Percentiles rank a stretch among this genome's conserved stretches.
Conservation (phyloP, 1,140 invertebrate genomes). For the Camponotus vicinus region DNA sequence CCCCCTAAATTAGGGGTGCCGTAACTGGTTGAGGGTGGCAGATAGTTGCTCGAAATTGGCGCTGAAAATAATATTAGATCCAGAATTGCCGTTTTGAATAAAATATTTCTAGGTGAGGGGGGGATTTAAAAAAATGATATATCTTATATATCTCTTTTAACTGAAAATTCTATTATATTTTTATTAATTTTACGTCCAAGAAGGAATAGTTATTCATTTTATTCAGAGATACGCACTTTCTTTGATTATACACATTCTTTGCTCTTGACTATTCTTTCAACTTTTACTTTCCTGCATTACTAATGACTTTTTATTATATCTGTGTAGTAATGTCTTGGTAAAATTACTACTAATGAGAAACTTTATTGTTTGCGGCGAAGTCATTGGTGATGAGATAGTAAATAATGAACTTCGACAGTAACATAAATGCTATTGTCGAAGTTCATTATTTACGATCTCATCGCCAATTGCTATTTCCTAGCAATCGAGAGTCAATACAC, state of each 20-base stretch:
- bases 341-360: slow-evolving; percentile 12
- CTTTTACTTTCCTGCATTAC: background rate
- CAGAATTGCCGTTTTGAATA: background rate
- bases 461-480: background rate
- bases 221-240: background rate
- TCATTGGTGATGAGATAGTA: slow-evolving; percentile 22
- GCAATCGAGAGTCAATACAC: slow-evolving; percentile 11
- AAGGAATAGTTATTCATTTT: background rate
- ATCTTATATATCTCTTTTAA: background rate
- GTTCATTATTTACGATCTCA: too few relatives aligned
- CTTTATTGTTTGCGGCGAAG: slow-evolving; percentile 45
- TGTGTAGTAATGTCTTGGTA: background rate
- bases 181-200: background rate
- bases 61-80: slow-evolving; percentile 66
- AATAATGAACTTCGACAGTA: slow-evolving; percentile 1
- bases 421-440: background rate
- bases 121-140: background rate
- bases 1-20: slow-evolving; percentile 85
- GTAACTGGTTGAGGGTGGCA: slow-evolving; percentile 85
- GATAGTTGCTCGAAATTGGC: slow-evolving; percentile 80
- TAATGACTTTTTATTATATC: slow-evolving; percentile 17
- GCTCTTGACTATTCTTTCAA: background rate
- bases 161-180: background rate
- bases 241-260: background rate
- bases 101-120: background rate